Conservation (phyloP, 2,888 invertebrate genomes). For the Perizoma flavofasciatum region DNA sequence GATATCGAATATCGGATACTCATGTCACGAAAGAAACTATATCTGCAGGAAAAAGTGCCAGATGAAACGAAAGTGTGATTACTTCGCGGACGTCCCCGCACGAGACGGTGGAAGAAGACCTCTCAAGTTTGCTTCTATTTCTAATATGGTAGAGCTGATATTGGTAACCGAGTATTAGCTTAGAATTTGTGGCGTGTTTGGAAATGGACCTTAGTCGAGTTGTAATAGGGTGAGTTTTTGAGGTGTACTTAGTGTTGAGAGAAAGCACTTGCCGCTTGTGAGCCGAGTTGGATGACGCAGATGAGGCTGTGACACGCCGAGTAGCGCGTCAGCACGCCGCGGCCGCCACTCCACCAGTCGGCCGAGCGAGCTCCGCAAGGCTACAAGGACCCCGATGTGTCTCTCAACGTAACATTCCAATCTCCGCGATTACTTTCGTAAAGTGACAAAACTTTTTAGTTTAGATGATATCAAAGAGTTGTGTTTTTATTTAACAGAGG, state of each 20-base stretch:
- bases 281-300: constrained; percentile 76
- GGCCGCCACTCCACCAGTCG: constrained; percentile 53
- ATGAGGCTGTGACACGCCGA: constrained; percentile 57
- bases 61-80: constrained; percentile 64
- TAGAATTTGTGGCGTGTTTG: constrained; percentile 17
- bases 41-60: constrained; percentile 73
- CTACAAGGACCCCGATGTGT: constrained; percentile 54
- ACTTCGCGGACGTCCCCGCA: constrained; percentile 61
- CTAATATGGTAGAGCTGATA: constrained; percentile 54
- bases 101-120: constrained; percentile 34
- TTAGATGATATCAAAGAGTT: constrained; percentile 34
- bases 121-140: constrained; percentile 51
- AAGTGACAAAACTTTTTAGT: constrained; percentile 30
- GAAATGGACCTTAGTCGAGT: constrained; percentile 57
- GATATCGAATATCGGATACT: constrained; percentile 62
- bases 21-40: constrained; percentile 56
- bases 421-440: constrained; percentile 43
- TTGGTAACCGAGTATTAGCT: constrained; percentile 38
- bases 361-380: constrained; percentile 66
- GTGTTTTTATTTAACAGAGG: constrained; percentile 31
- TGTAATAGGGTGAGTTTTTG: constrained; percentile 59
- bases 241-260: constrained; percentile 51
- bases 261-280: constrained; percentile 81
- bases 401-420: constrained; percentile 48
- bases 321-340: constrained; percentile 50